Evolutionary conservation across 1,140 invertebrate genomes (phyloP), one percentile per base, ranked within the genome.

Genomic region (Heliconius congener): DNA sequence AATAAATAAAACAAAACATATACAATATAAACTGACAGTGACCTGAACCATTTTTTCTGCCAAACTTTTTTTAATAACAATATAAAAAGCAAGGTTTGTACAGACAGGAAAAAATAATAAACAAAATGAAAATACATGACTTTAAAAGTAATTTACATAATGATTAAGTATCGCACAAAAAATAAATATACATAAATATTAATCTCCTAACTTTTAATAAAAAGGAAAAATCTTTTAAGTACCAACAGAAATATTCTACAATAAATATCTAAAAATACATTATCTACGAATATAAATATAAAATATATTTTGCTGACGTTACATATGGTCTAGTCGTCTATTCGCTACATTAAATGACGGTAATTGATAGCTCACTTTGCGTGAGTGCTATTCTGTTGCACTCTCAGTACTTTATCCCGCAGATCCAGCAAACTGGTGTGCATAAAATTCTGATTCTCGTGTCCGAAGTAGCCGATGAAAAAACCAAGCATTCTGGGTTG

Each of bases 381-480:
- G 74, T 79, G 74, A 37, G 86, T 86, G 75, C 52, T 76, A 81
- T 91, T 91, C 23, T 72, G 70, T 34, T 75, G 74, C 8, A 83
- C 80, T 13, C 73, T 55, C 27, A 84, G 19, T 34, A 88, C 83
- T 77, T 86, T 83, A n/a, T 87, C 77, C 46, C 79, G 81, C 34
- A 91, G 81, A 19, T 81, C 72, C 71, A 84, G 71, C 18, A 93
- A 81, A 8, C 82, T 85, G n/a, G 76, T 73, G 73, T 86, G 85
- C 87, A 90, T 86, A 16, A 84, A 76, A 16, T 79, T 37, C 27
- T 87, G 83, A 27, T 85, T 78, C 9, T 74, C 66, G 60, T 90
- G 90, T 46, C 88, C 84, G 83, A 96, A 96, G 88, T 95, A 95
- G 8, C 88, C 88, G 81, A 96, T 93, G 81, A 96, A 91, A 11